Percentiles rank a stretch among this genome's conserved stretches.
These are phyloP conservation scores for Chloropsis cyanopogon DNA, from an alignment of 2,113 vertebrate genomes.

Conservation along the genomic window DNA sequence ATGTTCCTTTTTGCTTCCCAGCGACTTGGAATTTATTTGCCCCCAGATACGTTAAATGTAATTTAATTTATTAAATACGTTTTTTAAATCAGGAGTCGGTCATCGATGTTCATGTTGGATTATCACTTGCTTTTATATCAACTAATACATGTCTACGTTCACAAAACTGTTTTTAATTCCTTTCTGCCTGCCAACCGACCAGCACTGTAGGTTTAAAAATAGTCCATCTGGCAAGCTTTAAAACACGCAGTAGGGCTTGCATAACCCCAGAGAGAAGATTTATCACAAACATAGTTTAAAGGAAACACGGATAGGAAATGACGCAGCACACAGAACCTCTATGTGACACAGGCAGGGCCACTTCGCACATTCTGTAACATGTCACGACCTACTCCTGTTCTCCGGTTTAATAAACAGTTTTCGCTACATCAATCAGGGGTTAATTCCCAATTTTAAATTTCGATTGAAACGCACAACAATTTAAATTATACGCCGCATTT, in stretches of 20 bases:
- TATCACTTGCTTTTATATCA: background rate
- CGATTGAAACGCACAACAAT: fast-evolving
- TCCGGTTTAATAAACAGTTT: fast-evolving
- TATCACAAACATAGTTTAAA: background rate
- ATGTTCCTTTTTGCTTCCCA: background rate
- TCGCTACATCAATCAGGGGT: fast-evolving
- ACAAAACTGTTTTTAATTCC: background rate
- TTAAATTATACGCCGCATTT: fast-evolving
- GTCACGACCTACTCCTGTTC: background rate
- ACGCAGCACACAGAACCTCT: background rate
- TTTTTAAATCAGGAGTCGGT: background rate
- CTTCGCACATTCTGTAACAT: background rate
- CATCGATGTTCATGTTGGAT: background rate
- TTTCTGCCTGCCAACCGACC: background rate
- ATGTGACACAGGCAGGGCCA: background rate
- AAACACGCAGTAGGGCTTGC: background rate
- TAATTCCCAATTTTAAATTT: background rate
- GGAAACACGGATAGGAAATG: background rate
- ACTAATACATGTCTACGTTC: background rate
- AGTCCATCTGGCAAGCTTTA: background rate
- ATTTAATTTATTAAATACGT: background rate
- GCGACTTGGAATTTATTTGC: background rate
- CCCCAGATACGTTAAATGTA: background rate
- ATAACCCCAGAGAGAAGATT: background rate
- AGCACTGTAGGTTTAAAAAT: background rate